A percentile compares a stretch with the other conserved stretches of the same genome.
Evolutionary conservation across 1,140 invertebrate genomes (phyloP).

Genomic region (Brachionus angularis): DNA sequence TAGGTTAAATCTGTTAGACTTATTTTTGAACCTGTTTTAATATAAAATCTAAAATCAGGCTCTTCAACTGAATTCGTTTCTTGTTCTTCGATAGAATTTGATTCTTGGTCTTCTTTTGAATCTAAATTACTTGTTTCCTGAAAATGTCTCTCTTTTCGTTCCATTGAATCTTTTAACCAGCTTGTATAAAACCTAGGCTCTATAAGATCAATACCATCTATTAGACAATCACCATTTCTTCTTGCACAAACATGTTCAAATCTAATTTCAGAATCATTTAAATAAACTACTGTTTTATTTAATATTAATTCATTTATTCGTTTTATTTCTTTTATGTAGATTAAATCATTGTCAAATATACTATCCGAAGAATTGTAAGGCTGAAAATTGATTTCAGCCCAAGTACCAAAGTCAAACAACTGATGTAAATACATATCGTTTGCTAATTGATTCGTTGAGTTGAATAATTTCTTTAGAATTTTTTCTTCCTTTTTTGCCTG

Average conservation of each 20-base stretch:
- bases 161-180: neutral
- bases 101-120: no score
- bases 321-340: neutral
- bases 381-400: conserved; percentile 42
- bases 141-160: no score
- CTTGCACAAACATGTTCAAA: conserved; percentile 17
- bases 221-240: conserved; percentile 9
- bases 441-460: neutral
- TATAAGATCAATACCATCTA: conserved; percentile 11
- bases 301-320: conserved; percentile 4
- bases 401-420: conserved; percentile 22
- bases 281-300: neutral
- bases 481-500: conserved; percentile 24
- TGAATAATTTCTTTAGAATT: neutral
- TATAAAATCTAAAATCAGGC: conserved; percentile 24
- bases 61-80: no score
- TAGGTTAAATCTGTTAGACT: conserved; percentile 25
- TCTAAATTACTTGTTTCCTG: no score
- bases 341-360: no score
- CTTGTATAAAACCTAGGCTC: neutral
- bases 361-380: no score
- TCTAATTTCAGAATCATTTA: no score
- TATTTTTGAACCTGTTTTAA: neutral
- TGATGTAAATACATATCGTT: conserved; percentile 38
- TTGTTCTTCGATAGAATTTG: no score